Base-by-base conservation (phyloP, 1,140 invertebrate species). In the Pristionchus pacificus region DNA sequence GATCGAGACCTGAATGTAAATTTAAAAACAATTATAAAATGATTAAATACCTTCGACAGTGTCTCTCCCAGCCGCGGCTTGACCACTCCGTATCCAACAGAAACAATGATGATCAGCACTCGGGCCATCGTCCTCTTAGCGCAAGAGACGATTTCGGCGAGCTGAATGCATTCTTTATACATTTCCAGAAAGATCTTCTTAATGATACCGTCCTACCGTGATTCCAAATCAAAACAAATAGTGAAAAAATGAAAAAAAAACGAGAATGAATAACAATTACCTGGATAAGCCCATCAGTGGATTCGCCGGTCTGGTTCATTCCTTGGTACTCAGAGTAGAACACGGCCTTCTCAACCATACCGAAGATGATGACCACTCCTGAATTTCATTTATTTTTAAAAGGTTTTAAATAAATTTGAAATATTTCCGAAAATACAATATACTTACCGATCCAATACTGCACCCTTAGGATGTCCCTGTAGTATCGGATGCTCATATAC, bases 71-170 rank as follows among this genome's bases (percentile, higher is more conserved):
- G 85, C 57, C 93, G 88, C 1, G 93, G 93, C 91, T 95, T 96
- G 73, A 95, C 92, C 80, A 96, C 94, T 33, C 93, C 93, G 87
- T 93, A 96, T 58, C 93, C 93, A 60, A 95, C 86, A 75, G 91
- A 92, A 66, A 95, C 93, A 70, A 95, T 93, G 31, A 97, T 91
- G 62, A 97, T 91, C 24, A 97, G 85, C 89, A 95, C 93, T 74
- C 93, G 87, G 1, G 93, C 91, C 60, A 96, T 85, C 0, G 92
- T 92, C 70, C 93, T 85, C 86, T 96, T 97, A 0, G 90, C 89
- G 82, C 91, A 92, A 0, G 92, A 93, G 10, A 95, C 88, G 83
- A 93, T 88, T 86, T 96, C 93, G 1, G 93, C 93, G 76, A 91
- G 88, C 25, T 92, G 83, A 77, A 70, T 65, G 66, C 29, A 49